Base-by-base conservation (phyloP, 2,888 invertebrate genomes). In the Perizoma affinitatum region DNA sequence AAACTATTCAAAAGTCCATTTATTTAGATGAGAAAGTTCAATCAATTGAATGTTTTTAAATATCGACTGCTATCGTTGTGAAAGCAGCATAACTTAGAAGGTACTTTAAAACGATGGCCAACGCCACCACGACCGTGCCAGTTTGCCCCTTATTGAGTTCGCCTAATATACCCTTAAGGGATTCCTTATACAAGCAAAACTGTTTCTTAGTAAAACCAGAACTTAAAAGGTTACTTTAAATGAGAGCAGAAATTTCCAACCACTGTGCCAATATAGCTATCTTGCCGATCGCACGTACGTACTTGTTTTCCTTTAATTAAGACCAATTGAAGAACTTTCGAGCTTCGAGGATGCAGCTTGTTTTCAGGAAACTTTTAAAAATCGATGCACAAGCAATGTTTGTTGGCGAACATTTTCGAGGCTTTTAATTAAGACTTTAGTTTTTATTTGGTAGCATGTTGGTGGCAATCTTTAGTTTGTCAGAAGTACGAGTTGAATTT, bases 291-390 rank as follows among this genome's bases (percentile, higher is more conserved):
- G 59, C 57, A 58, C 62, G 63, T 63, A 55, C 57, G 55, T 47
- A 61, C 58, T 61, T 82, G 81, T 80, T 82, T 83, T 78, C 80
- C 78, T 82, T 84, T 83, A 83, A 84, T 83, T 84, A 83, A 81
- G 76, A 76, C 71, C 76, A 76, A 81, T 82, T 74, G 78, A 77
- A 82, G 80, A 83, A 78, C 73, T 79, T 69, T 63, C 68, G 58
- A 63, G 71, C 67, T 70, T 71, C 61, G 63, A 57, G 60, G 58
- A 63, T 66, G 56, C 59, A 59, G 61, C 61, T 63, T 63, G 63
- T 58, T 60, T 60, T 61, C 46, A 43, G 58, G 51, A 59, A 61
- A 57, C 61, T 65, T 65, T 59, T 58, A 40, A 52, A 61, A 65
- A 52, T 63, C 50, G 55, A 49, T 54, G 51, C 59, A 33, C 45